Base-by-base conservation (phyloP, 2,888 invertebrate genomes). In the Eupithecia subumbrata region DNA sequence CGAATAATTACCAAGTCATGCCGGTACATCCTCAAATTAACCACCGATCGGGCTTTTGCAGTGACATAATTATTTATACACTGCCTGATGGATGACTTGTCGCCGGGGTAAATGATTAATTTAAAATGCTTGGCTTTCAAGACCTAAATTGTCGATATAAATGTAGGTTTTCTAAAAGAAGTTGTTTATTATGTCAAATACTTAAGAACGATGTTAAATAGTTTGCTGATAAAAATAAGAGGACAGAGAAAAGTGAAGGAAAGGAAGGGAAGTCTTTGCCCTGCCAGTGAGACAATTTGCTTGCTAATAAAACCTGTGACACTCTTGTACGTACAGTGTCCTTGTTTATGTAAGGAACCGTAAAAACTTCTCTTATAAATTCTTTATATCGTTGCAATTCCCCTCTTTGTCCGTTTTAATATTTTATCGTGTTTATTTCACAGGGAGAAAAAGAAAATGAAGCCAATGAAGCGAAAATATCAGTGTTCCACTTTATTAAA, bases 351-450 rank as follows among this genome's bases (percentile, higher is more conserved):
- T 5, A 60, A 60, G 22, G 25, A 60, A 60, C 60, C 37, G n/a
- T 34, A 34, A 67, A 67, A 67, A 67, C 67, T 12, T 37, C 40
- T 12, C 18, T 67, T 67, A 67, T 40, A 67, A 40, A 67, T 40
- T 67, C 40, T 67, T 8, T 18, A 64, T 64, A 34, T 34, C 40
- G 37, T 40, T 12, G 67, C n/a, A 67, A 67, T 40, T n/a, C 67
- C 30, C 16, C 8, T 40, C 40, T 40, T 40, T 66, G 66, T 66
- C 37, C 66, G 11, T 67, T 37, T 40, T 34, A 67, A 67, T 40
- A 67, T 67, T 67, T 67, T 67, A 67, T 67, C 67, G 67, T 18
- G 40, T 67, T 67, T 67, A 67, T 67, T 67, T 37, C 60, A 37
- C 43, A 9, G 70, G 66, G 37, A 40, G 14, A 25, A 37, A 52